phyloP scores from a whole-genome alignment of 2,113 vertebrate genomes.

The Pollimyrus isidori region DNA sequence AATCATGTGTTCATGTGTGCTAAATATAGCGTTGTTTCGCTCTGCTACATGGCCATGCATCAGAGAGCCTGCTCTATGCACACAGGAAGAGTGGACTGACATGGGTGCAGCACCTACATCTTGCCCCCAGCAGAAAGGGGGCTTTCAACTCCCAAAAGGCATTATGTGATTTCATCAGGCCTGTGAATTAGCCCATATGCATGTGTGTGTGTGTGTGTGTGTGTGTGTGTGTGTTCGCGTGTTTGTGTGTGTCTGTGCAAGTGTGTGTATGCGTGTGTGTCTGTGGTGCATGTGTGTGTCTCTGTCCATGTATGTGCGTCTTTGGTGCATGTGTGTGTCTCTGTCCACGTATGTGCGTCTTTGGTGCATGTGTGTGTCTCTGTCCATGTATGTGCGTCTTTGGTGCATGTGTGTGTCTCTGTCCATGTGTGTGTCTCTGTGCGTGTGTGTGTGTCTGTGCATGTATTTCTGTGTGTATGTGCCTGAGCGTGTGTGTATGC shows the following conservation, averaged over 20 bases:
- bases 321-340: too few species aligned
- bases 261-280: background rate
- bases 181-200: background rate
- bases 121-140: background rate
- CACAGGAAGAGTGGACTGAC: background rate
- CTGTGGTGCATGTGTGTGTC: background rate
- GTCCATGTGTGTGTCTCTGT: too few species aligned
- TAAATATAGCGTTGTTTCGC: conserved; percentile 2
- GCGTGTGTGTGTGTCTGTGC: too few species aligned
- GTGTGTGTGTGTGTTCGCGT: background rate
- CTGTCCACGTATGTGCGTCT: too few species aligned
- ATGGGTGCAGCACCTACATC: background rate
- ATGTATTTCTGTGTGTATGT: too few species aligned
- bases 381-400: too few species aligned
- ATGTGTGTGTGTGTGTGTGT: background rate
- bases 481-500: background rate
- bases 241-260: background rate
- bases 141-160: background rate
- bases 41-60: background rate
- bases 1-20: conserved; percentile 3
- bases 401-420: too few species aligned
- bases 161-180: background rate
- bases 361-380: too few species aligned
- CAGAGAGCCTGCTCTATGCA: background rate
- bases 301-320: background rate